Evolutionary conservation across 2,888 invertebrate species (phyloP).

Genomic region (Protonemura montana): DNA sequence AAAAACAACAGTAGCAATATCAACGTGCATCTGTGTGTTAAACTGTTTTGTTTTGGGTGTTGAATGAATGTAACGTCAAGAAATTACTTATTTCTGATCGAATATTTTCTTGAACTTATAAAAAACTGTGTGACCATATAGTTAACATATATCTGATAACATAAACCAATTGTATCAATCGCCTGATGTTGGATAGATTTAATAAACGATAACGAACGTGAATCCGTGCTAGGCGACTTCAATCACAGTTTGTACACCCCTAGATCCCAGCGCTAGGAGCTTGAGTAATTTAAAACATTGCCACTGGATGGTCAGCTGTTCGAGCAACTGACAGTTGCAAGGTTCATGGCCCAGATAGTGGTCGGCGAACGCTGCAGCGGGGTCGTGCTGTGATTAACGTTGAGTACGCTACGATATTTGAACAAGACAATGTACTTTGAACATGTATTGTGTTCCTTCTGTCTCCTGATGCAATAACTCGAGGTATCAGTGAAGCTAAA

Average conservation of each 20-base stretch:
- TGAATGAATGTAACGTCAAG: too few species aligned
- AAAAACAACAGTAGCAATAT: neutral
- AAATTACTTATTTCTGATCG: too few species aligned
- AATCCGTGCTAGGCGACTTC: neutral
- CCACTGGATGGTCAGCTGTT: neutral
- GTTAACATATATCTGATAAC: too few species aligned
- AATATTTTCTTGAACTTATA: too few species aligned
- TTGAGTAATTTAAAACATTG: neutral
- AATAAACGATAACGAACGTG: too few species aligned
- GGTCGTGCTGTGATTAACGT: neutral
- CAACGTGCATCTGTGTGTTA: neutral
- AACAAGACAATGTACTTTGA: neutral
- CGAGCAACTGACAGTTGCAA: neutral
- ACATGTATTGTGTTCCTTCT: neutral
- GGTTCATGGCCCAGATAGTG: too few species aligned
- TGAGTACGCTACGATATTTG: neutral
- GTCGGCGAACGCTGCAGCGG: too few species aligned
- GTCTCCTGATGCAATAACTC: neutral
- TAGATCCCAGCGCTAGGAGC: neutral
- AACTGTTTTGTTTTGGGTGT: too few species aligned
- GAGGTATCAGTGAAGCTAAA: neutral
- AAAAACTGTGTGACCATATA: too few species aligned
- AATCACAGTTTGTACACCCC: neutral
- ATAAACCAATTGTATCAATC: neutral
- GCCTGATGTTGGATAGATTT: neutral